These are phyloP conservation scores for Seladonia tumulorum DNA, from an alignment of 2,888 invertebrate genomes.

Conservation along the genomic window DNA sequence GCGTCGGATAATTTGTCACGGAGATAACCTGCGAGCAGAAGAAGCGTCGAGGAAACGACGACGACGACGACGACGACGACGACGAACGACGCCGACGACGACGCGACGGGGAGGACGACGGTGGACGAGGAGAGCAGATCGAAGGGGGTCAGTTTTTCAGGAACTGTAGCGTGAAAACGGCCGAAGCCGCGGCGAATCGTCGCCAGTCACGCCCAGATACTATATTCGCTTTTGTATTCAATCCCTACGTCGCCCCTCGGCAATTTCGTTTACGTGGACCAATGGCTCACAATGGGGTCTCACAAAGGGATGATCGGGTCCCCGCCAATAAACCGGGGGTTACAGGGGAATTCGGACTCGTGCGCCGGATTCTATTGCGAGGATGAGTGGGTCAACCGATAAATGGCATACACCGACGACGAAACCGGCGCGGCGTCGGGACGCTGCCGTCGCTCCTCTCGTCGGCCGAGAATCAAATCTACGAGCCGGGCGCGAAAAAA, in stretches of 20 bases:
- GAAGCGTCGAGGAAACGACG: neutral
- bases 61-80: slow-evolving; percentile 8
- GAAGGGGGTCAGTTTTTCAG: slow-evolving; percentile 76
- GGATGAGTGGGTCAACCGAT: slow-evolving; percentile 81
- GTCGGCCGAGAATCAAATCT: slow-evolving; percentile 50
- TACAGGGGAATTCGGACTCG: slow-evolving; percentile 80
- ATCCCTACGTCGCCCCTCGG: slow-evolving; percentile 76
- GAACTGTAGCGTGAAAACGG: slow-evolving; percentile 78
- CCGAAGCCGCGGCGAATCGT: slow-evolving; percentile 79
- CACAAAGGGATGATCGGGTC: slow-evolving; percentile 81
- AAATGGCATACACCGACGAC: slow-evolving; percentile 74
- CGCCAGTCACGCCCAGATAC: slow-evolving; percentile 80
- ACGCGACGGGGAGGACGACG: slow-evolving; percentile 7
- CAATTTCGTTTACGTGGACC: slow-evolving; percentile 83
- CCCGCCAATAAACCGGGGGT: slow-evolving; percentile 80
- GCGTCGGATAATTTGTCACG: slow-evolving; percentile 37
- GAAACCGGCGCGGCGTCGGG: slow-evolving; percentile 8
- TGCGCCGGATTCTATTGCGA: slow-evolving; percentile 79
- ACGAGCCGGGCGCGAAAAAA: neutral
- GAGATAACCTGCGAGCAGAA: neutral
- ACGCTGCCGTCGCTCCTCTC: slow-evolving; percentile 29
- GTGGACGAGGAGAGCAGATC: neutral
- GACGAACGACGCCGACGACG: slow-evolving; percentile 3
- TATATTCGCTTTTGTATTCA: slow-evolving; percentile 76
- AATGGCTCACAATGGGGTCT: slow-evolving; percentile 79